Evolutionary conservation across 2,113 vertebrate species (phyloP).

Genomic region (Burhinus oedicnemus): DNA sequence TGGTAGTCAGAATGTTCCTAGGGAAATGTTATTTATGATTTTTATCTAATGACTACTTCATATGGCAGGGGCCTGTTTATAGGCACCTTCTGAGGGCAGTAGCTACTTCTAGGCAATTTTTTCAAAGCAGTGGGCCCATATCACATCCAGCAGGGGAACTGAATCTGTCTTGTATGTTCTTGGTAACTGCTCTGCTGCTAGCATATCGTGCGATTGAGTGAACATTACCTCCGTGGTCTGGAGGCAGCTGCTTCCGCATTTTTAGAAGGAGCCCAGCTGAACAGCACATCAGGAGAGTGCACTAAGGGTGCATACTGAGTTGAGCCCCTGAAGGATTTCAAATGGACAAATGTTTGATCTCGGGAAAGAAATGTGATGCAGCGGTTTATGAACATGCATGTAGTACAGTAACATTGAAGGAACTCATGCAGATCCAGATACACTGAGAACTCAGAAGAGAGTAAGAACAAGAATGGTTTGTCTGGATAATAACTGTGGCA

Average conservation of each 20-base stretch:
- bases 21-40: not conserved
- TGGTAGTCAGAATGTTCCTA: not conserved
- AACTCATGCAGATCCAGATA: not conserved
- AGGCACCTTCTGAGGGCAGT: not conserved
- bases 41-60: not conserved
- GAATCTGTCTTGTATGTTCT: not conserved
- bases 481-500: not conserved
- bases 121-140: not conserved
- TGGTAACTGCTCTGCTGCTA: not conserved
- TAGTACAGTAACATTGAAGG: not conserved
- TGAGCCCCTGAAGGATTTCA: not conserved
- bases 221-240: not conserved
- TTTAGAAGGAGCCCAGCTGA: not conserved
- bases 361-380: not conserved
- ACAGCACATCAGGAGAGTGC: not conserved
- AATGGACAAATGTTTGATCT: not conserved
- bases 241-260: not conserved
- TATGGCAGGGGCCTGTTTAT: not conserved
- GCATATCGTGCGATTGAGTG: rapidly evolving
- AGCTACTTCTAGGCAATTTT: not conserved
- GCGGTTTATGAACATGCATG: not conserved
- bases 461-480: not conserved
- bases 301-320: not conserved
- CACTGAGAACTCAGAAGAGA: not conserved
- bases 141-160: not conserved